Percentiles rank a stretch among this genome's conserved stretches.
These are phyloP conservation scores for Alethe castanea DNA, from an alignment of 2,113 vertebrate species.

Conservation along the genomic window DNA sequence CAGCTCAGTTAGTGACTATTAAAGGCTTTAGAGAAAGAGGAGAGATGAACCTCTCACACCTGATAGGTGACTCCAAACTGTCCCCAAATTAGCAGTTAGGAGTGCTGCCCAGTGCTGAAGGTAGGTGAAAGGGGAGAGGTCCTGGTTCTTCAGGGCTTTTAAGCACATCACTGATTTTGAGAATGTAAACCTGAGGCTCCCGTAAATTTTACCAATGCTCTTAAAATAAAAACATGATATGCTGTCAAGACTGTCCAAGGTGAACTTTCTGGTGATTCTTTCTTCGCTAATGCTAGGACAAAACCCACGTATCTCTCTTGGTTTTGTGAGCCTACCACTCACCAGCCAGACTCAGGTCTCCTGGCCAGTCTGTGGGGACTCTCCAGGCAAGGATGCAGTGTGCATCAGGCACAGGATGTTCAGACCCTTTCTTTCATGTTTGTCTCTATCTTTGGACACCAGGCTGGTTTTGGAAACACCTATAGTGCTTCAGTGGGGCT, in stretches of 20 bases:
- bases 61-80: not conserved
- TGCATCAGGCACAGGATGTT: not conserved
- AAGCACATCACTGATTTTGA: not conserved
- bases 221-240: not conserved
- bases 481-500: not conserved
- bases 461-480: not conserved
- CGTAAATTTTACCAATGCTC: not conserved
- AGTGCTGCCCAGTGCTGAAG: not conserved
- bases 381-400: not conserved
- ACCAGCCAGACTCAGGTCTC: not conserved
- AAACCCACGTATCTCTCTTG: rapidly evolving
- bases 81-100: not conserved
- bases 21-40: not conserved
- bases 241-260: not conserved
- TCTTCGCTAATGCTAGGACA: not conserved
- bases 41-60: not conserved
- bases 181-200: not conserved
- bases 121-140: not conserved
- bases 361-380: not conserved
- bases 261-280: not conserved
- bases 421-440: not conserved
- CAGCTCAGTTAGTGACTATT: not conserved
- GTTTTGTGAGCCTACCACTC: not conserved
- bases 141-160: not conserved
- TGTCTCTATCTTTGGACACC: not conserved